phyloP scores from a whole-genome alignment of 2,797 vertebrate genomes.

The Podarcis siculus region DNA sequence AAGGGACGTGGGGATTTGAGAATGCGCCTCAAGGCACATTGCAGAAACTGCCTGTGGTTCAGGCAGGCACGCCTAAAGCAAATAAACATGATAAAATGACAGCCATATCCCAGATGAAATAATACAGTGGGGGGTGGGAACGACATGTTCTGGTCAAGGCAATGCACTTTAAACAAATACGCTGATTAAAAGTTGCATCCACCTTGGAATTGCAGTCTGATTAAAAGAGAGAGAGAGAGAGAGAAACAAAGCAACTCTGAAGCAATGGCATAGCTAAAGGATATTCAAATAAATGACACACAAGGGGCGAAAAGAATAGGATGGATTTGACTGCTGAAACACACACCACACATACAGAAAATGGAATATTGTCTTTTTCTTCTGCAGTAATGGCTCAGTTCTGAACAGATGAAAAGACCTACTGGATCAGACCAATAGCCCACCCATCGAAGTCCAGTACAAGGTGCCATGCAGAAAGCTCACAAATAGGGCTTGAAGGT shows the following conservation, averaged over 20 bases:
- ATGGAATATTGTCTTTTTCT: background rate
- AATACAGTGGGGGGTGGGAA: background rate
- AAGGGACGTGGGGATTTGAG: slow-evolving; percentile 30
- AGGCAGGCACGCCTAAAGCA: slow-evolving; percentile 31
- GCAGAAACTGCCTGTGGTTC: background rate
- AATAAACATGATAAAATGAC: slow-evolving; percentile 19
- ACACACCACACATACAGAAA: background rate
- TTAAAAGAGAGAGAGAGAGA: background rate
- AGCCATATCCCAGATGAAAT: slow-evolving; percentile 31
- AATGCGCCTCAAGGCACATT: background rate
- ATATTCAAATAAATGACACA: background rate
- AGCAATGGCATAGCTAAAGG: background rate
- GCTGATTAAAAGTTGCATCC: slow-evolving; percentile 13
- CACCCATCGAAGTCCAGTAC: no score
- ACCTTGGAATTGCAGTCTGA: background rate
- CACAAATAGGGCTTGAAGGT: background rate
- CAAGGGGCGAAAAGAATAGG: background rate
- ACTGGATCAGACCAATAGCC: background rate
- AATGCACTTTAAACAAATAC: background rate
- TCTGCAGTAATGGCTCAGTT: background rate
- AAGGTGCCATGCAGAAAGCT: background rate
- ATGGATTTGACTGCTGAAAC: background rate
- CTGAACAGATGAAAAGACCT: background rate
- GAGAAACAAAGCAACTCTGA: background rate
- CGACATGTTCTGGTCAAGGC: background rate